phyloP scores from a whole-genome alignment of 1,140 invertebrate species.

The Zaprionus ornatus region DNA sequence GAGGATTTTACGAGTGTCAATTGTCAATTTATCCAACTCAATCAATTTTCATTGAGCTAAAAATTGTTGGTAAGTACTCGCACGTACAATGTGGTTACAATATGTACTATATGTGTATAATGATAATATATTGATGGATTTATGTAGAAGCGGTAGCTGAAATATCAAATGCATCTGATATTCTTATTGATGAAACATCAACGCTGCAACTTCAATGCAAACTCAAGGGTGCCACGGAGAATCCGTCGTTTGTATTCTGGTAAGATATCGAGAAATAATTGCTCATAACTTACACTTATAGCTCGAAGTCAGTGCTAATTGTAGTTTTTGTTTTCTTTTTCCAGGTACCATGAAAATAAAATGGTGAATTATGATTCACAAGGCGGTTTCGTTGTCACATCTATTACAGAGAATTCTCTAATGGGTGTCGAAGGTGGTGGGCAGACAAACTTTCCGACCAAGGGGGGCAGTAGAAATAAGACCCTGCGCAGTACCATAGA shows the following conservation, averaged over 20 bases:
- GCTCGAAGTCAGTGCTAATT: background rate
- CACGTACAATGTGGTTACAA: background rate
- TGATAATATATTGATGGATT: background rate
- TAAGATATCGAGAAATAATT: conserved; percentile 48
- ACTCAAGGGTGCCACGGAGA: conserved; percentile 89
- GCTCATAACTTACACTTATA: background rate
- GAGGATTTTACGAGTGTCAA: conserved; percentile 92
- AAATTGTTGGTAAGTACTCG: conserved; percentile 89
- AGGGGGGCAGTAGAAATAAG: conserved; percentile 36
- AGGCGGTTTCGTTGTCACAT: conserved; percentile 83
- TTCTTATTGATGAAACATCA: conserved; percentile 90
- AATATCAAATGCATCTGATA: conserved; percentile 90
- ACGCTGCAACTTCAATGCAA: conserved; percentile 89
- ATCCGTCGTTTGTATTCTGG: conserved; percentile 92
- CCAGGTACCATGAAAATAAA: conserved; percentile 87
- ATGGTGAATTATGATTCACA: conserved; percentile 90
- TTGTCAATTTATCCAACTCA: conserved; percentile 91
- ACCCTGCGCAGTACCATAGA: conserved; percentile 35
- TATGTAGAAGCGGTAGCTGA: conserved; percentile 88
- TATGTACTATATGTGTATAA: background rate
- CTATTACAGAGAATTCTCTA: conserved; percentile 46
- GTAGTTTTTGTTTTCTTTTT: background rate
- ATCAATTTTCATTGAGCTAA: conserved; percentile 90
- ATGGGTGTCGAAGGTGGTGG: conserved; percentile 39
- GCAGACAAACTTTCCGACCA: conserved; percentile 16